Evolutionary conservation across 2,113 vertebrate genomes (phyloP).

Genomic region (Myiozetetes cayanensis): DNA sequence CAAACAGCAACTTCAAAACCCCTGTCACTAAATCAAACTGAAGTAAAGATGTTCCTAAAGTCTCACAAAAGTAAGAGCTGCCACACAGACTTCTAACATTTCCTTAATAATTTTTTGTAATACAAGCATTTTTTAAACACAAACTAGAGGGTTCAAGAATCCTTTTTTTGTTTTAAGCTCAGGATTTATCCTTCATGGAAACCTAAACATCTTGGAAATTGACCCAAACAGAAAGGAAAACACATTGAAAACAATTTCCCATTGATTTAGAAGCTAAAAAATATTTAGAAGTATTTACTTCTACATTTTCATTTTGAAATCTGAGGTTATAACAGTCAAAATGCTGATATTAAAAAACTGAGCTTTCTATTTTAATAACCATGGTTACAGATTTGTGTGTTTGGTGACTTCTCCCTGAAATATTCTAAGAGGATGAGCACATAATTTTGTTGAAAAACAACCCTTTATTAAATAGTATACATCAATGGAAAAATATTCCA

Average conservation of each 20-base stretch:
- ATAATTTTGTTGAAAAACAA: neutral
- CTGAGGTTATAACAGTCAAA: neutral
- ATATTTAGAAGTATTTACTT: neutral
- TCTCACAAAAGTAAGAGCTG: neutral
- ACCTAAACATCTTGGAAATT: neutral
- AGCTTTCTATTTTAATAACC: neutral
- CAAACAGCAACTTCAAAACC: neutral
- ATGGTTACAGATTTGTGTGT: neutral
- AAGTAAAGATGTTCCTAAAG: neutral
- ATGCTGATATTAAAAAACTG: neutral
- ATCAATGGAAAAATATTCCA: neutral
- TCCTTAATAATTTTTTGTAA: neutral
- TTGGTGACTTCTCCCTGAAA: neutral
- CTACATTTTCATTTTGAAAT: neutral
- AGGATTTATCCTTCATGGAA: neutral
- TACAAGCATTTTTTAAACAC: neutral
- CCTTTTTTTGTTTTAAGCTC: neutral
- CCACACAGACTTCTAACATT: neutral
- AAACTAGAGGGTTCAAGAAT: neutral
- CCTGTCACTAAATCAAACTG: neutral
- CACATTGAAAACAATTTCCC: neutral
- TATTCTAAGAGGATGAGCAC: neutral
- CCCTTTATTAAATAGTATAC: neutral
- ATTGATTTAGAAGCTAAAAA: neutral
- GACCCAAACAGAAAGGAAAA: neutral